Evolutionary conservation across 1,140 invertebrate species (phyloP).

Genomic region (Anoplophora glabripennis): DNA sequence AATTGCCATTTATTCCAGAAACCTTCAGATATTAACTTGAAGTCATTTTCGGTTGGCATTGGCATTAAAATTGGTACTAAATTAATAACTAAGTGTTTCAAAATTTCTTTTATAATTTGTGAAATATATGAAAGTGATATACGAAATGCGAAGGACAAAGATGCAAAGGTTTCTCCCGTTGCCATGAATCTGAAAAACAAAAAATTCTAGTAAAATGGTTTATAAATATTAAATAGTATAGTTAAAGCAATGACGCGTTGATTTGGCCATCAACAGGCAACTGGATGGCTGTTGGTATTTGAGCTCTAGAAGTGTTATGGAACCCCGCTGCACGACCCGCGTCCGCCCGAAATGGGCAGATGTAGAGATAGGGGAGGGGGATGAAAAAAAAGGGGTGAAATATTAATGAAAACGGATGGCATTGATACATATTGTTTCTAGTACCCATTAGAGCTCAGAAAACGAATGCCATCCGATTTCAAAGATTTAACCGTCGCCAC

Average conservation of each 20-base stretch:
- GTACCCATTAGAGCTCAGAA: background rate
- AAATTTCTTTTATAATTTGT: conserved; percentile 12
- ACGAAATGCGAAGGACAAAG: conserved; percentile 13
- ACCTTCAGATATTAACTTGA: conserved; percentile 1
- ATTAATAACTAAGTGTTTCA: background rate
- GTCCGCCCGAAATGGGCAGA: too few species aligned
- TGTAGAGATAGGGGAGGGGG: too few species aligned
- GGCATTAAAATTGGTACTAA: conserved; percentile 1
- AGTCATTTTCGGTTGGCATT: background rate
- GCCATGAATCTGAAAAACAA: conserved; percentile 12
- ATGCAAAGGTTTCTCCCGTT: conserved; percentile 11
- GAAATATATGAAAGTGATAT: conserved; percentile 9
- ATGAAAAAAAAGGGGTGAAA: background rate
- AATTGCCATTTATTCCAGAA: conserved; percentile 43
- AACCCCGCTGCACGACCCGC: too few species aligned
- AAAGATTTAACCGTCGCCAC: too few species aligned
- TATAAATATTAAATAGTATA: too few species aligned
- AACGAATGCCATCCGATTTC: background rate
- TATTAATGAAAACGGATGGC: background rate
- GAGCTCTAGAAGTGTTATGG: too few species aligned
- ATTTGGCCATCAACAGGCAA: too few species aligned
- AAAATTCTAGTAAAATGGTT: background rate
- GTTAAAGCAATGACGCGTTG: too few species aligned
- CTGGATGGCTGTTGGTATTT: too few species aligned
- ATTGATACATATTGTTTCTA: background rate